Evolutionary conservation across 2,113 vertebrate species (phyloP).

Genomic region (Struthidea cinerea): DNA sequence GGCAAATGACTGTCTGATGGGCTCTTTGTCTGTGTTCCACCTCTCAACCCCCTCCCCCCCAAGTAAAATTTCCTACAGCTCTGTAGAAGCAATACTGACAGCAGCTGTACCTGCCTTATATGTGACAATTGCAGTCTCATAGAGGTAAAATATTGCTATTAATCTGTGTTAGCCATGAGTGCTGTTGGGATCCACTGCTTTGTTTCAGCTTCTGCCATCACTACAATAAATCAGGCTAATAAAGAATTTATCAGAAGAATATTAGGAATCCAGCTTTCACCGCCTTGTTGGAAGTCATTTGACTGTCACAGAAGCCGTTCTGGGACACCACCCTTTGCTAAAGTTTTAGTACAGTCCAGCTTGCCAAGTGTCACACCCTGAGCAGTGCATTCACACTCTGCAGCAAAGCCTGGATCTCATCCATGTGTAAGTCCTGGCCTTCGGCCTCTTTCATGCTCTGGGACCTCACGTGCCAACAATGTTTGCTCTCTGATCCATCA

Average conservation of each 20-base stretch:
- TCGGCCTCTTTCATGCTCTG: not conserved
- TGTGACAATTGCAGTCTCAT: not conserved
- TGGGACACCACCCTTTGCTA: not conserved
- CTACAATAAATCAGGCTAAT: not conserved
- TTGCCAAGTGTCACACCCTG: not conserved
- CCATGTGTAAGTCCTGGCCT: not conserved
- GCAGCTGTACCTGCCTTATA: not conserved
- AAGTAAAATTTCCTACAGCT: not conserved
- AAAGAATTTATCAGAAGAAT: not conserved
- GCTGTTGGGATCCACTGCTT: not conserved
- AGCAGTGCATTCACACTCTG: not conserved
- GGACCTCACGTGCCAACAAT: not conserved
- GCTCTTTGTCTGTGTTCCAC: not conserved
- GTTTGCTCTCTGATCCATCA: not conserved
- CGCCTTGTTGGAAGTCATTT: not conserved
- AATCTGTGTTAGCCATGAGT: not conserved
- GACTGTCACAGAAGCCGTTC: not conserved
- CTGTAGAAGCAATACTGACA: not conserved
- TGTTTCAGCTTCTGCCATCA: not conserved
- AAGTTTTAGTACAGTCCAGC: not conserved
- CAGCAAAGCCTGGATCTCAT: not conserved
- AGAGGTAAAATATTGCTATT: not conserved
- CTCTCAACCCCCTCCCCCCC: not conserved
- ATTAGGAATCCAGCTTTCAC: not conserved
- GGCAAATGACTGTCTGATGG: not conserved